Base-by-base conservation (phyloP, 2,888 invertebrate genomes). In the Selenia dentaria region DNA sequence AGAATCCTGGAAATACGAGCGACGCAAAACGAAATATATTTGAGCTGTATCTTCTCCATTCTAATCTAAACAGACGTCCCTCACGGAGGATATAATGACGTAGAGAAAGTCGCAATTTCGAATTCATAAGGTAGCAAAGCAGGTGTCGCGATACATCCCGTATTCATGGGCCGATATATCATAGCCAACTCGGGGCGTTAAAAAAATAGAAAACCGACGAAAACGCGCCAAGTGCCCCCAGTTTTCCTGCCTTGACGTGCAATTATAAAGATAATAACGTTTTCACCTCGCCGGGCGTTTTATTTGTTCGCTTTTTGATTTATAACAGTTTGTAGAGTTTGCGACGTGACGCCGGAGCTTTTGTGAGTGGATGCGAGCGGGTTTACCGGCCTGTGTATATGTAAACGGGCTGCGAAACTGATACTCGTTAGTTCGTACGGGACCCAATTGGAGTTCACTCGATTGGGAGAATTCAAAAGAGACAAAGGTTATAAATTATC, bases 211-310 rank as follows among this genome's bases (percentile, higher is more conserved):
- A 70, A 73, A 67, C 62, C 62, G 65, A 73, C 66, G 65, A 70
- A 76, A 73, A 67, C 68, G 68, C 73, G 66, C 65, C 67, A 53
- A 65, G 65, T 61, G 63, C 64, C 67, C 64, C 67, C 70, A 65
- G 72, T 71, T 78, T 78, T 76, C 77, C 77, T 78, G 75, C 70
- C 80, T 80, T 89, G 90, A 90, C 89, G 85, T 89, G 86, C 90
- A 90, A 90, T 90, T 90, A 90, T 85, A 90, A 86, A 88, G 88
- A 89, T 90, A 90, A 90, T 89, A 90, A 89, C 84, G 82, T 84
- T 88, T 86, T 86, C 88, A 85, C 81, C 84, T 84, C 82, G 75
- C 67, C 77, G 69, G 65, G 72, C 79, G 77, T 77, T 88, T 88
- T 89, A 88, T 87, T 87, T 86, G 83, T 85, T 78, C 77, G 60